Conservation (phyloP, 2,797 vertebrate genomes). For the Synanceia verrucosa region DNA sequence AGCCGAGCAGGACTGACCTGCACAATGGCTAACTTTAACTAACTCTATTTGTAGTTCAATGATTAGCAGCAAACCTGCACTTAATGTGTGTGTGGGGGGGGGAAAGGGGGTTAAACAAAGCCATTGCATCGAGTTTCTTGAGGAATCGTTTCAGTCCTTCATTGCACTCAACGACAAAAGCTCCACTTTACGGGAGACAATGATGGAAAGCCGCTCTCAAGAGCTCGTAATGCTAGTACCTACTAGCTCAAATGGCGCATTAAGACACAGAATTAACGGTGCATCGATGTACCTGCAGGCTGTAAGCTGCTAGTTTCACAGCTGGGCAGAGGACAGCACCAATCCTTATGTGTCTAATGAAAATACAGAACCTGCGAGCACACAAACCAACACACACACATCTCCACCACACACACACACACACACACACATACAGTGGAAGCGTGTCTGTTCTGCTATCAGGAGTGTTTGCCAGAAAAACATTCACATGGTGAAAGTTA, state of each 20-base stretch:
- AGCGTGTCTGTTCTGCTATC: slow-evolving; percentile 29
- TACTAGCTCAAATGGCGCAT: slow-evolving; percentile 25
- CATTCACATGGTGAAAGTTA: slow-evolving; percentile 62
- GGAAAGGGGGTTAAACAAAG: too few species aligned
- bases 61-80: not conserved
- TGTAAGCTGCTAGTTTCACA: slow-evolving; percentile 49
- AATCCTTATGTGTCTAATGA: slow-evolving; percentile 47
- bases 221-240: slow-evolving; percentile 15
- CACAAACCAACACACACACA: not conserved
- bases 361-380: slow-evolving; percentile 34
- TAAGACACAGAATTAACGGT: slow-evolving; percentile 46
- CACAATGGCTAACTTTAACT: too few species aligned
- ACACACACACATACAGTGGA: slow-evolving; percentile 21
- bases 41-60: too few species aligned
- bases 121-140: not conserved
- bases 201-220: slow-evolving; percentile 27
- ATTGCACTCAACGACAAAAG: slow-evolving; percentile 10
- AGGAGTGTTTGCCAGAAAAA: slow-evolving; percentile 38
- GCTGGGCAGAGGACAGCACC: slow-evolving; percentile 44
- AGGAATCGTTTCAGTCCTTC: not conserved
- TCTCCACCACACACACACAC: not conserved
- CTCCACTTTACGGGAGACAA: slow-evolving; percentile 26
- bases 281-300: slow-evolving; percentile 52
- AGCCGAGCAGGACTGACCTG: too few species aligned
- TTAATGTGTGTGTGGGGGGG: not conserved